A percentile compares a stretch with the other conserved stretches of the same genome.
phyloP scores from a whole-genome alignment of 2,113 vertebrate species.

The Jacana jacana region DNA sequence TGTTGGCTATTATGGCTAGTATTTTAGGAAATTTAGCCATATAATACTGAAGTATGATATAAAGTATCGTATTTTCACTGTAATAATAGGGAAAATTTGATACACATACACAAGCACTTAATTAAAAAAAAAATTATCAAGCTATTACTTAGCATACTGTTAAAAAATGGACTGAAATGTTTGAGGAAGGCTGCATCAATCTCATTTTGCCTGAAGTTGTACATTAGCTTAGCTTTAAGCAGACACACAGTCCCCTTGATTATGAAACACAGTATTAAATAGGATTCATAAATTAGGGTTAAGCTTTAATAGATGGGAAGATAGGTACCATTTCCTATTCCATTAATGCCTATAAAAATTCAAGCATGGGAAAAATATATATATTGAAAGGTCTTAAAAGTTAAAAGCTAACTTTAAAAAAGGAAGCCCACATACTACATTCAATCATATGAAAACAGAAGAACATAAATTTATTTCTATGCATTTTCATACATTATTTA shows the following conservation, averaged over 20 bases:
- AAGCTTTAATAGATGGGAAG: not conserved
- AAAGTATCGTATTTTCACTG: not conserved
- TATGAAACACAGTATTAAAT: not conserved
- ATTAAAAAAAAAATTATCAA: not conserved
- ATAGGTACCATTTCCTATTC: slow-evolving; percentile 1
- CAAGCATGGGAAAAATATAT: not conserved
- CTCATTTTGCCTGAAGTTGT: not conserved
- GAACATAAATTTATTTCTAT: not conserved
- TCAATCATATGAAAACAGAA: not conserved
- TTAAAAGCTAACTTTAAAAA: not conserved
- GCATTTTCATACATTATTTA: not conserved
- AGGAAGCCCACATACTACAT: not conserved
- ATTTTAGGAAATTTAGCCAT: not conserved
- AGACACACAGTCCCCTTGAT: not conserved
- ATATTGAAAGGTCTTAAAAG: not conserved
- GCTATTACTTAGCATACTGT: not conserved
- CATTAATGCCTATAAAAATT: slow-evolving; percentile 17
- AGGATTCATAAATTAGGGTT: slow-evolving; percentile 22
- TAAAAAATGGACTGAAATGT: not conserved
- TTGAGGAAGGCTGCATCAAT: not conserved
- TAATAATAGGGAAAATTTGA: not conserved
- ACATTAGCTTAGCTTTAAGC: not conserved
- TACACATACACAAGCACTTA: not conserved
- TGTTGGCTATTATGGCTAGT: not conserved
- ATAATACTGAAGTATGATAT: not conserved